A percentile compares a stretch with the other conserved stretches of the same genome.
phyloP scores from a whole-genome alignment of 1,140 invertebrate species.

The Drosophila albomicans region DNA sequence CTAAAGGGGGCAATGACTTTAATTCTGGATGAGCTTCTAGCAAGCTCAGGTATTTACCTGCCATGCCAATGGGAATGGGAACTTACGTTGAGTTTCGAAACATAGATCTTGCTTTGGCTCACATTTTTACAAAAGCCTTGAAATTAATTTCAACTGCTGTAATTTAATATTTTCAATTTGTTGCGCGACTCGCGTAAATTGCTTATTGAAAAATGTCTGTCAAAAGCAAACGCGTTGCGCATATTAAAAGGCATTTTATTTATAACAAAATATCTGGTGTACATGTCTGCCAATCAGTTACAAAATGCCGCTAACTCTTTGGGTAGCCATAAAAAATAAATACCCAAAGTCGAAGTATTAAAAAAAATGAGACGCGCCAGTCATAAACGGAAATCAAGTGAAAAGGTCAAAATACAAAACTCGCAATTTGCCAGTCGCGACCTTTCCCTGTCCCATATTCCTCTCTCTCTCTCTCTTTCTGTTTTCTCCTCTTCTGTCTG shows the following conservation, averaged over 20 bases:
- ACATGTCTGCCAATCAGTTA: constrained; percentile 38
- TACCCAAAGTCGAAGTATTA: constrained; percentile 20
- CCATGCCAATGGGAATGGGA: too few relatives aligned
- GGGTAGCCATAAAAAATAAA: constrained; percentile 64
- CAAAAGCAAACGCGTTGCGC: constrained; percentile 42
- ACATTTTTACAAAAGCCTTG: neutral
- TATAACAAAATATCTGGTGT: constrained; percentile 8
- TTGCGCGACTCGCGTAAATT: constrained; percentile 22
- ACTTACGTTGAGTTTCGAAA: neutral
- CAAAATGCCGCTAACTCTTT: constrained; percentile 21
- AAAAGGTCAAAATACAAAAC: constrained; percentile 71
- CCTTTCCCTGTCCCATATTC: constrained; percentile 14
- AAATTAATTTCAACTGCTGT: constrained; percentile 33
- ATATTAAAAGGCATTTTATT: constrained; percentile 68
- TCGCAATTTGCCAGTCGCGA: constrained; percentile 65
- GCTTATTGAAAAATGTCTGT: constrained; percentile 64
- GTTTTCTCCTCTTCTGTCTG: constrained; percentile 11
- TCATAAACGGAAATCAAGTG: constrained; percentile 77
- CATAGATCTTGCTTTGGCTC: neutral
- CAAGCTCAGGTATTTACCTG: neutral
- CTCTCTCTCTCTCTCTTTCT: neutral
- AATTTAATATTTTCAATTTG: constrained; percentile 37
- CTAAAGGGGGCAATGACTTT: neutral
- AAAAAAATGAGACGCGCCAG: constrained; percentile 44
- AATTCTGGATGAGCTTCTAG: neutral